Base-by-base conservation (phyloP, 1,140 invertebrate species). In the Pachypeltis micranthus region DNA sequence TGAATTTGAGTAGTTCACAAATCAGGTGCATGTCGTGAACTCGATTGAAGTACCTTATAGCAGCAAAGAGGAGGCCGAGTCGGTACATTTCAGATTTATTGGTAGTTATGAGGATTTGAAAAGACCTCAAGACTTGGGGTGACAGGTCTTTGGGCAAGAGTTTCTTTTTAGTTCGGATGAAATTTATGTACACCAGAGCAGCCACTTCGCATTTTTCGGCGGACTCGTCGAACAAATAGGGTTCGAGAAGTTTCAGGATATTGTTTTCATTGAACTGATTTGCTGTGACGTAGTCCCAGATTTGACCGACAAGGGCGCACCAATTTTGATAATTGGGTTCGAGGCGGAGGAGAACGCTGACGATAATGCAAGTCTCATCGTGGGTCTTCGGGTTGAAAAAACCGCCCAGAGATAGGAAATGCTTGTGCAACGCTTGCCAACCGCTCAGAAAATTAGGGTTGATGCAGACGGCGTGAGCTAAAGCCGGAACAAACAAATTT, bases 371-470 rank as follows among this genome's bases (percentile, higher is more conserved):
- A 10, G 21, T 51, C 23, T 51, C 47, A 21, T 51, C 47, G 47
- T 51, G 47, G 23, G 47, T 4, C 7, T 51, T 21, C 23, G 4
- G 7, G 21, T 10, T 14, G 21, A 14, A 51, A 21, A 51, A 51
- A 4, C 47, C 47, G 10, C 47, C 47, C 21, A 51, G 47, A 10
- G 47, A 10, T 4, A 4, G 21, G 23, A 51, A 51, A 21, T 51
- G 47, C 47, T 51, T 51, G 19, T 51, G 47, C 47, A 51, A 21
- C 7, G 47, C 47, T 51, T 51, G 47, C 47, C 47, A 51, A 4
- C 47, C 47, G 47, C 47, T 51, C 10, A 51, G 47, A 21, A 51
- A 51, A 21, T 51, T 51, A 4, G 47, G 47, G 23, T 51, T 51
- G 7, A 51, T 21, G 19, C 12, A 51, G 4, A 51, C 10, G 3